Evolutionary conservation across 2,888 invertebrate genomes (phyloP).

Genomic region (Troilus luridus): DNA sequence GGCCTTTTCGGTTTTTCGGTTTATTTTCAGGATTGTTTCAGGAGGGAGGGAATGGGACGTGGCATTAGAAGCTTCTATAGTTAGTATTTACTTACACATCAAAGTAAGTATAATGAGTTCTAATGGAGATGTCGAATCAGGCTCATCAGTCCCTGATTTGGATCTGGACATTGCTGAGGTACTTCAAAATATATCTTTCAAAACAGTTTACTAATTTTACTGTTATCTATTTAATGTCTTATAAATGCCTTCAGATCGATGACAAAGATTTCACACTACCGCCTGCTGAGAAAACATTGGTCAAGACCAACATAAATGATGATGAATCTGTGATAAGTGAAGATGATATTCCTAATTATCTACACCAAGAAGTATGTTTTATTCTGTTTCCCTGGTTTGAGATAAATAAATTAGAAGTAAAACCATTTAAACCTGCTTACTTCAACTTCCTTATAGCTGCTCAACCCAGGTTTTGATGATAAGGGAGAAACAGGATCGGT

Average conservation of each 20-base stretch:
- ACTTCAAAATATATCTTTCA: not conserved
- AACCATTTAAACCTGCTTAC: not conserved
- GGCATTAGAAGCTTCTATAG: not conserved
- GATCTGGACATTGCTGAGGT: conserved; percentile 62
- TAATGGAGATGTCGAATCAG: conserved; percentile 62
- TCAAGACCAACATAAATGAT: conserved; percentile 86
- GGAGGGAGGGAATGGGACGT: conserved; percentile 24
- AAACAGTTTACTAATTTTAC: not conserved
- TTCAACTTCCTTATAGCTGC: conserved; percentile 58
- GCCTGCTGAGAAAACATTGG: conserved; percentile 81
- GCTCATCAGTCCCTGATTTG: conserved; percentile 60
- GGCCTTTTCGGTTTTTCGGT: not conserved
- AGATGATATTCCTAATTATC: conserved; percentile 65
- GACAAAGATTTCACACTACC: conserved; percentile 87
- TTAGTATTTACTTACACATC: not conserved
- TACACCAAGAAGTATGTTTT: conserved; percentile 63
- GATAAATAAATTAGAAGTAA: no score
- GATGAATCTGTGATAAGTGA: conserved; percentile 68
- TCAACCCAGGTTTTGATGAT: conserved; percentile 71
- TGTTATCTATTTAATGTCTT: not conserved
- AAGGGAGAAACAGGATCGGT: conserved; percentile 75
- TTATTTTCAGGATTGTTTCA: not conserved
- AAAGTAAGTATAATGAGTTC: conserved; percentile 58
- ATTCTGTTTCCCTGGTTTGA: not conserved
- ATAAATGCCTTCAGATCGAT: conserved; percentile 76